Conservation (phyloP, 2,888 invertebrate species). For the Tachina lurida region DNA sequence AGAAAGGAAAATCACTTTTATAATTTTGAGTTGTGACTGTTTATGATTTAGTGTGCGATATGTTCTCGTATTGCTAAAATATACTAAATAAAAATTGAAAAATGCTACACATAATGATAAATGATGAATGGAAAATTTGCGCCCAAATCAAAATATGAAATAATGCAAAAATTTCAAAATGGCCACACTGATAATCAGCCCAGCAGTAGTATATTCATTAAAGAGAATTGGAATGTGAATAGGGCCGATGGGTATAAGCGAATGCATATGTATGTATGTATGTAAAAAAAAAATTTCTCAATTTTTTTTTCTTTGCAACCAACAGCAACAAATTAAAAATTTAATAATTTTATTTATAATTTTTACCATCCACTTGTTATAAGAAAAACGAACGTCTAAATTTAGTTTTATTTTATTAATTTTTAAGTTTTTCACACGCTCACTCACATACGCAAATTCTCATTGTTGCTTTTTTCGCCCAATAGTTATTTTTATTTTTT, state of each 20-base stretch:
- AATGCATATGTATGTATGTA: not conserved
- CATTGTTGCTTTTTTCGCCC: conserved; percentile 22
- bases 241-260: not conserved
- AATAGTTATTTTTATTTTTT: conserved; percentile 10
- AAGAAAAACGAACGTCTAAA: conserved; percentile 27
- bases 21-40: too few relatives aligned
- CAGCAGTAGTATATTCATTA: not conserved
- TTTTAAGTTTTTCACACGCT: conserved; percentile 22
- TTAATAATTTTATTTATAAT: not conserved
- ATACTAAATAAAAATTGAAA: too few relatives aligned
- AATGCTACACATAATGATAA: too few relatives aligned
- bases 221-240: conserved; percentile 26
- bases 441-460: not conserved
- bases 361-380: conserved; percentile 27
- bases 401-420: conserved; percentile 13
- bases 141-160: too few relatives aligned
- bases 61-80: too few relatives aligned
- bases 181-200: too few relatives aligned
- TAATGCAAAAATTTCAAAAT: too few relatives aligned
- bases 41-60: too few relatives aligned
- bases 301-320: conserved; percentile 11
- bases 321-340: conserved; percentile 11
- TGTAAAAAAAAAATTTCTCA: not conserved
- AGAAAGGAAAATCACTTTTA: too few relatives aligned
- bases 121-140: too few relatives aligned